Evolutionary conservation across 1,140 invertebrate species (phyloP), one percentile per base, ranked within the genome.

Genomic region (Venturia canescens): DNA sequence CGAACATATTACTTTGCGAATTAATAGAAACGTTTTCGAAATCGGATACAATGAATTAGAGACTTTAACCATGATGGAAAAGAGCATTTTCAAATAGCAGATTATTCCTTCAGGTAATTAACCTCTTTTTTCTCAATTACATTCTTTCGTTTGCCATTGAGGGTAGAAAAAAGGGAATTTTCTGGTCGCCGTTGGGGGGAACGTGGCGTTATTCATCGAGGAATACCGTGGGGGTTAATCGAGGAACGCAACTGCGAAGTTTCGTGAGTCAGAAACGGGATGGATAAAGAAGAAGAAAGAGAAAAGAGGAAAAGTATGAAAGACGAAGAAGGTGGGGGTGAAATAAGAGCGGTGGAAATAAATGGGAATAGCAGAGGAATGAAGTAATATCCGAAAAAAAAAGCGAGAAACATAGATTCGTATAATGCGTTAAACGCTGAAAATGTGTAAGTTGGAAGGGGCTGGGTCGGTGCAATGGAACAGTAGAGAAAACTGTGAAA

Each of bases 151-250:
- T 0, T 53, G 3, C 23, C 71, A 50, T 18, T 7, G 23, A 50
- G 48, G 44, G 26, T 53, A 69, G 11, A 13, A 53, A 53, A 74
- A 53, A 53, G 29, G 38, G 27, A 38, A 44, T 74, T 26, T 26
- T 53, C 11, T 29, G 48, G 44, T 74, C 3, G 38, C 48, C 18
- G 29, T 29, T 3, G 38, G 15, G 26, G 48, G 71, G 53, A 74
- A 53, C 1, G 38, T 74, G 71, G 48, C 71, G 71, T 74, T 53
- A 74, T 74, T 74, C 71, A 74, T 74, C 26, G 44, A 53, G 71
- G 3, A 27, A 48, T 18, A 31, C 27, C 3, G n/a, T 3, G 38
- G 71, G 44, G 16, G 44, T 74, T 74, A 74, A 74, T 74, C 71
- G 71, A 48, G 38, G 53, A 74, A 53, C 26, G 71, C 71, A 15